Percentiles rank a stretch among this genome's conserved stretches.
Evolutionary conservation across 2,888 invertebrate species (phyloP).

Genomic region (Bruchidius siliquastri): DNA sequence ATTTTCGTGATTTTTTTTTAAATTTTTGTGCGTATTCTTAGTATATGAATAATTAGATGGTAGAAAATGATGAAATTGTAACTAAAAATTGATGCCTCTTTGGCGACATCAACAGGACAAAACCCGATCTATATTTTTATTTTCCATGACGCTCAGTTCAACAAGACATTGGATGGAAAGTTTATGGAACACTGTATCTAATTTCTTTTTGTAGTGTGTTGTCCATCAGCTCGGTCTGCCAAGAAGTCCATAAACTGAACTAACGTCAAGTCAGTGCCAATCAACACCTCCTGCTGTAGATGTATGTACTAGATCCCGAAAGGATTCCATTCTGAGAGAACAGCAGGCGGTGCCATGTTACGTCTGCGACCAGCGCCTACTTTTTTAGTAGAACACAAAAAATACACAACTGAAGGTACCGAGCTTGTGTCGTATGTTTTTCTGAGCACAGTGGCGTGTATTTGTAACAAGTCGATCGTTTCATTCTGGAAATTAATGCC

Average conservation of each 20-base stretch:
- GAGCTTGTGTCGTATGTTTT: not conserved
- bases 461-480: not conserved
- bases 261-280: not conserved
- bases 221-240: too few relatives aligned
- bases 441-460: not conserved
- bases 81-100: too few relatives aligned
- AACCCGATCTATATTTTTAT: too few relatives aligned
- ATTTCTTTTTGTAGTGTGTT: not conserved
- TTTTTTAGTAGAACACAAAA: not conserved
- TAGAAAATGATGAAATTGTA: too few relatives aligned
- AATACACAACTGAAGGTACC: not conserved
- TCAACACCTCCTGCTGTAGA: not conserved
- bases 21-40: too few relatives aligned
- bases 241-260: not conserved
- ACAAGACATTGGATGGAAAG: not conserved
- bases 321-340: not conserved
- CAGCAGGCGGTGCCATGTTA: not conserved
- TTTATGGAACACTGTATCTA: not conserved
- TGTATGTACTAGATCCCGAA: not conserved
- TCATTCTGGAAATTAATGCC: too few relatives aligned
- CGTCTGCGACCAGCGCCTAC: not conserved
- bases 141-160: not conserved
- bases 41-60: too few relatives aligned
- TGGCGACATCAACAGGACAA: too few relatives aligned
- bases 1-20: too few relatives aligned